Evolutionary conservation across 2,113 vertebrate genomes (phyloP), one percentile per base, ranked within the genome.

Genomic region (Rhea pennata): DNA sequence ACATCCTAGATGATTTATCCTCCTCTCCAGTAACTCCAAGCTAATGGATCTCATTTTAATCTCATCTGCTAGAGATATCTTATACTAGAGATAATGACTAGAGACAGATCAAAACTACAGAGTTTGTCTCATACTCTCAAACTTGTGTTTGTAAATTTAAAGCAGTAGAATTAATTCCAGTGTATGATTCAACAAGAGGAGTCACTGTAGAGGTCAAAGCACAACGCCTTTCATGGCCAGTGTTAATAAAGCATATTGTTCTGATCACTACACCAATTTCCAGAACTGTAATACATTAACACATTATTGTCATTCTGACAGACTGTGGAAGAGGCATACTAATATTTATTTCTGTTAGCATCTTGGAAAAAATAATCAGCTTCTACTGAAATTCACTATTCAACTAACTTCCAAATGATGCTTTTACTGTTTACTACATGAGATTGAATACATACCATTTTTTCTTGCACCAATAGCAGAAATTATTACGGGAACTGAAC

Each of bases 401-500:
- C 27, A 53, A 19, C 21, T 17, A 76, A 70, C 44, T 82, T 87
- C 72, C 62, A 87, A 90, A 69, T 46, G 56, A 48, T n/a, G 73
- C 19, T 86, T 64, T 67, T 62, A 50, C 48, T 88, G 33, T 84
- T 69, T 59, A 39, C 33, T 93, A 80, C 24, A 88, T 42, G 27
- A 93, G 74, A 42, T 61, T 48, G 39, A 66, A n/a, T 40, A 97
- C 99, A 97, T 97, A 99, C 99, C 99, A 10, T 99, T 99, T 88
- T 99, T 98, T 75, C 99, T 98, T 3, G 98, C 98, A 62, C 99
- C 99, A 46, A 99, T 93, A 26, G 99, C 99, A 54, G 99, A 99
- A 95, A 99, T 98, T 96, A 99, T 99, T 62, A 99, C 98, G 24
- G 99, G 99, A 85, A 99, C 96, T 8, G 99, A 98, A 97, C 98